phyloP scores from a whole-genome alignment of 2,113 vertebrate species.

The Craseonycteris thonglongyai region DNA sequence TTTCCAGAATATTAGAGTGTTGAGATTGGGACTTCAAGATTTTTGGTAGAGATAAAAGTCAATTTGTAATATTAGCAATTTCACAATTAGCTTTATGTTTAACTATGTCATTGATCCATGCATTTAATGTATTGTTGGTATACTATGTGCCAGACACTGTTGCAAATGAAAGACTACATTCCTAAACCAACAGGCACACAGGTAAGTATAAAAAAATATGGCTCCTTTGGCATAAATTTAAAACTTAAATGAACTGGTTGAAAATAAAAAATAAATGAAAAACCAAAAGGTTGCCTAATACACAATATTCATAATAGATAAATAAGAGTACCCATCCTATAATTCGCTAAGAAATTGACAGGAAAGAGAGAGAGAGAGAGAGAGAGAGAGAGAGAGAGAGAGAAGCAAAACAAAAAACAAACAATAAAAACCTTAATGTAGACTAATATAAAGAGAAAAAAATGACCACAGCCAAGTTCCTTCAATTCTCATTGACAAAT shows the following conservation, averaged over 20 bases:
- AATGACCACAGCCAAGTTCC: background rate
- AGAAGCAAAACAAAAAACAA: too few relatives aligned
- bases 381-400: too few relatives aligned
- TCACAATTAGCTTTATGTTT: background rate
- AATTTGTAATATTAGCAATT: background rate
- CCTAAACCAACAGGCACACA: background rate
- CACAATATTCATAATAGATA: background rate
- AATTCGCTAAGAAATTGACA: background rate
- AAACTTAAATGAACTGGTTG: background rate
- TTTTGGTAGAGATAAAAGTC: background rate
- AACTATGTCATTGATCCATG: background rate
- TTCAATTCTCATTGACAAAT: slow-evolving; percentile 10
- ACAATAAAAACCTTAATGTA: background rate
- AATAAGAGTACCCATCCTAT: background rate
- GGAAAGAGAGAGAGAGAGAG: background rate
- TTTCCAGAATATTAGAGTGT: background rate
- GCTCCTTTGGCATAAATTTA: background rate
- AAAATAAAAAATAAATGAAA: background rate
- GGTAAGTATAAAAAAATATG: background rate
- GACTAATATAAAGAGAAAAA: background rate
- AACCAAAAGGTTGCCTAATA: background rate
- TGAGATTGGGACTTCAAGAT: background rate
- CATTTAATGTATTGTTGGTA: background rate
- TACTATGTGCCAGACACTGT: background rate
- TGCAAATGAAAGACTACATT: background rate